These are phyloP conservation scores for Plebejus melissa DNA, from an alignment of 2,888 invertebrate species.

Conservation along the genomic window DNA sequence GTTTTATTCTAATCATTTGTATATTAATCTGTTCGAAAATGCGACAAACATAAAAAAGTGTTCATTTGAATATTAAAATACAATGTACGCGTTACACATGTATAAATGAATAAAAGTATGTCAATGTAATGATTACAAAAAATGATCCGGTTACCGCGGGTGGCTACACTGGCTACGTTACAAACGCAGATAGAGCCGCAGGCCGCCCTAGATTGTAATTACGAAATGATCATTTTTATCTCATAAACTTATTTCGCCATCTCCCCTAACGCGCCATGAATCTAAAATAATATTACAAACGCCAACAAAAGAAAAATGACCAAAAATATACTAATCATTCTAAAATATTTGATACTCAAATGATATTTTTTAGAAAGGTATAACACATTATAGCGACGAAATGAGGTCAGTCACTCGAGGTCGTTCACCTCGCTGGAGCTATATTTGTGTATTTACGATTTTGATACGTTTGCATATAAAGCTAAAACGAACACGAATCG, in stretches of 20 bases:
- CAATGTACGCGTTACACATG: conserved; percentile 23
- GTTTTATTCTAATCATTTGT: background rate
- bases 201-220: conserved; percentile 58
- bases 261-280: background rate
- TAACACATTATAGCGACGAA: conserved; percentile 23
- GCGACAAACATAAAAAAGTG: conserved; percentile 3
- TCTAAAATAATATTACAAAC: conserved; percentile 7
- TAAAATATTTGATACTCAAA: background rate
- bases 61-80: conserved; percentile 26
- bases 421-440: conserved; percentile 24
- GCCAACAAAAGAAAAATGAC: background rate
- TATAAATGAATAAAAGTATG: conserved; percentile 39
- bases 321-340: background rate
- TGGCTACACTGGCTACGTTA: conserved; percentile 50
- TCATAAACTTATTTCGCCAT: conserved; percentile 27
- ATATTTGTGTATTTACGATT: conserved; percentile 23
- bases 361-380: conserved; percentile 26
- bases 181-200: conserved; percentile 54
- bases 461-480: conserved; percentile 17
- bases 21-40: background rate
- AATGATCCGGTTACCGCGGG: conserved; percentile 48
- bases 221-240: conserved; percentile 45
- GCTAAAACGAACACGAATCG: conserved; percentile 20
- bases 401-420: conserved; percentile 23
- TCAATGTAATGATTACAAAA: conserved; percentile 57